phyloP scores from a whole-genome alignment of 2,797 vertebrate genomes.

The Okamejei kenojei region DNA sequence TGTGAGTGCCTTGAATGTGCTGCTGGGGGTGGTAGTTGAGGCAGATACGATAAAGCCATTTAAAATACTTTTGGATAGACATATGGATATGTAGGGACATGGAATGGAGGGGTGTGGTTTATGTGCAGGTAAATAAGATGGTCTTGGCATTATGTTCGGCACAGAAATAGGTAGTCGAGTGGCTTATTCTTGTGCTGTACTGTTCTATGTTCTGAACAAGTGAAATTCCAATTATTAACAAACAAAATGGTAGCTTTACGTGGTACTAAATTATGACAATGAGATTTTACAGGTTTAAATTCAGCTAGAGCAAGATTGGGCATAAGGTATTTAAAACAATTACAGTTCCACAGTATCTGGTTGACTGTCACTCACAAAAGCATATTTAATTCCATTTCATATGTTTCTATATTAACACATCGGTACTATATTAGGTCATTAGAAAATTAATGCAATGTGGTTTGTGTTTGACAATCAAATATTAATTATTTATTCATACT shows the following conservation, averaged over 20 bases:
- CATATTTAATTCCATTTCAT: not conserved
- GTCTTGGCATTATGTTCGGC: too few relatives aligned
- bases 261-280: not conserved
- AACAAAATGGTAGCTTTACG: not conserved
- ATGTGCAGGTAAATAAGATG: too few relatives aligned
- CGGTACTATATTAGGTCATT: not conserved
- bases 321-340: not conserved
- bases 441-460: not conserved
- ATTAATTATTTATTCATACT: not conserved
- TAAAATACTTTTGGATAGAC: too few relatives aligned
- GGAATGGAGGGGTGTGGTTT: too few relatives aligned
- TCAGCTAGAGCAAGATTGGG: not conserved
- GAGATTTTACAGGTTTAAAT: not conserved
- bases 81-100: too few relatives aligned
- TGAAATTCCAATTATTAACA: not conserved
- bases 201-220: not conserved
- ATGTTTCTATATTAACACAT: not conserved
- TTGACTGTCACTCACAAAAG: not conserved
- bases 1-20: too few relatives aligned
- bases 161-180: not conserved
- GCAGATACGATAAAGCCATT: too few relatives aligned
- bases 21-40: too few relatives aligned
- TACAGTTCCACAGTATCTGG: not conserved
- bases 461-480: not conserved
- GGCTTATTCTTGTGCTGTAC: too few relatives aligned